These are phyloP conservation scores for Dioctria linearis DNA, from an alignment of 2,888 invertebrate species.

Conservation along the genomic window DNA sequence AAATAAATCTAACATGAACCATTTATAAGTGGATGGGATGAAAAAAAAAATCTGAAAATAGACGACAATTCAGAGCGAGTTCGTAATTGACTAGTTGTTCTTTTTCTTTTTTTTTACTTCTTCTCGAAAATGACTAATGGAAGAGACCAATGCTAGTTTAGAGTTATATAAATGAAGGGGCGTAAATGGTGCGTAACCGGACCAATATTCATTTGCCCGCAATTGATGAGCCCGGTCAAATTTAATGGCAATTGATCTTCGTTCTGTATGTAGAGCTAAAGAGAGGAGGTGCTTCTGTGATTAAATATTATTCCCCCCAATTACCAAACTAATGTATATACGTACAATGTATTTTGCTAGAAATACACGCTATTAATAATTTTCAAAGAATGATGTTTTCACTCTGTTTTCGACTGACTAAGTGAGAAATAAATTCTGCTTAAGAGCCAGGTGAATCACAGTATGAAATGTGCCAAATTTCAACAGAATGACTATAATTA, in stretches of 20 bases:
- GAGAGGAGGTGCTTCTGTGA: too few species aligned
- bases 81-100: not conserved
- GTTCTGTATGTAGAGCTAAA: not conserved
- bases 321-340: too few species aligned
- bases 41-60: not conserved
- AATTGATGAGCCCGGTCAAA: conserved; percentile 39
- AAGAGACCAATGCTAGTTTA: not conserved
- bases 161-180: conserved; percentile 24
- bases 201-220: conserved; percentile 42
- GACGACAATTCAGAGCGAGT: not conserved
- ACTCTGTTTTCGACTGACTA: too few species aligned
- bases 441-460: too few species aligned
- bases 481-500: too few species aligned
- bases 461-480: too few species aligned
- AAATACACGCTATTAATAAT: too few species aligned
- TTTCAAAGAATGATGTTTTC: too few species aligned
- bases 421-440: too few species aligned
- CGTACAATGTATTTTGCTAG: too few species aligned
- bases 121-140: not conserved
- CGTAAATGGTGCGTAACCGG: conserved; percentile 54
- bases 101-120: too few species aligned
- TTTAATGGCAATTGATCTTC: conserved; percentile 21
- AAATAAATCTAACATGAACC: not conserved
- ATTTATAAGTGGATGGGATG: not conserved
- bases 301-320: too few species aligned